Conservation (phyloP, 2,113 vertebrate species). For the Oreotrochilus melanogaster region DNA sequence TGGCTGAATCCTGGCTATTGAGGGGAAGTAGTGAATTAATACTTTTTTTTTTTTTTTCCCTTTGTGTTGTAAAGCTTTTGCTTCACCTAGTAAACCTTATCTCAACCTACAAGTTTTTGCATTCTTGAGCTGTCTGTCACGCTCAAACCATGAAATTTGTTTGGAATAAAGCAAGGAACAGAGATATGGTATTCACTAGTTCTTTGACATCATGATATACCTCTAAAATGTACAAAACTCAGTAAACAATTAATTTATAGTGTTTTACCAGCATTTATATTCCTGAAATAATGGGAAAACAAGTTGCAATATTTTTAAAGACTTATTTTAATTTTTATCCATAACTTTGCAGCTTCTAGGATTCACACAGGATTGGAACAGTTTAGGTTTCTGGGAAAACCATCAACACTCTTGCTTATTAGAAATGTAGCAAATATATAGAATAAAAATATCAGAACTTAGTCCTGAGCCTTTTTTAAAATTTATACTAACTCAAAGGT, state of each 20-base stretch:
- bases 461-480: neutral
- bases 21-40: too few species aligned
- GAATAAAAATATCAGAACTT: neutral
- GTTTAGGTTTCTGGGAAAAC: neutral
- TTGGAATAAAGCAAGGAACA: neutral
- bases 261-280: neutral
- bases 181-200: neutral
- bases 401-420: neutral
- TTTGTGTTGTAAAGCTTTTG: neutral
- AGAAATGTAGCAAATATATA: neutral
- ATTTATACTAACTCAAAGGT: neutral
- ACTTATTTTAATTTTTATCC: neutral
- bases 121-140: neutral
- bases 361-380: neutral
- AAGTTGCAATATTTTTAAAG: neutral
- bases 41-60: neutral
- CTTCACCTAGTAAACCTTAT: neutral
- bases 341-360: neutral
- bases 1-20: too few species aligned
- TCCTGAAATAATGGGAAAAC: neutral
- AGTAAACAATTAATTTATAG: neutral
- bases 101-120: rapidly evolving
- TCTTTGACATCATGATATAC: neutral
- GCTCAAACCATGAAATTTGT: neutral
- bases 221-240: neutral